phyloP scores from a whole-genome alignment of 2,797 vertebrate species.

The Chaunax sp. region DNA sequence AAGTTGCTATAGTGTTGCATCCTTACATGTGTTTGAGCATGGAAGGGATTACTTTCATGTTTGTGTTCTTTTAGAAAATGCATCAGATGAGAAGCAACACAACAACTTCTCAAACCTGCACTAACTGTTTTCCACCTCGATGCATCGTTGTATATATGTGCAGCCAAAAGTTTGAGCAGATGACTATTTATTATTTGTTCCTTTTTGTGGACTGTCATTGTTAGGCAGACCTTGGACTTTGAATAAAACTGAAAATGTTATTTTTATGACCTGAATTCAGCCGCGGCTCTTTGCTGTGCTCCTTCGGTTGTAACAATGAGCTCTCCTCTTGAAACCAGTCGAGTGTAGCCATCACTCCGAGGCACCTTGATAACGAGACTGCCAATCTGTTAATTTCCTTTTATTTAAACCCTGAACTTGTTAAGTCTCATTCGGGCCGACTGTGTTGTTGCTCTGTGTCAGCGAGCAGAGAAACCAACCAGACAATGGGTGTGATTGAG shows the following conservation, averaged over 20 bases:
- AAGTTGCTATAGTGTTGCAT: no score
- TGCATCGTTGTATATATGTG: neutral
- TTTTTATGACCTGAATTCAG: constrained; percentile 40
- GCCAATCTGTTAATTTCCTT: constrained; percentile 62
- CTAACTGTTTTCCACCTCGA: neutral
- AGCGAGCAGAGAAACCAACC: constrained; percentile 65
- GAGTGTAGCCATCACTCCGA: constrained; percentile 40
- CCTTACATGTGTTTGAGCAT: no score
- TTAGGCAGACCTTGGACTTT: constrained; percentile 2
- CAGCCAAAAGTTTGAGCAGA: neutral
- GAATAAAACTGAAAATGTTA: constrained; percentile 7
- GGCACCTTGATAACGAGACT: constrained; percentile 48
- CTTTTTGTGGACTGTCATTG: neutral
- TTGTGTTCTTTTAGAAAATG: neutral
- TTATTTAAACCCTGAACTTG: constrained; percentile 73
- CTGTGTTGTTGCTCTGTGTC: constrained; percentile 70
- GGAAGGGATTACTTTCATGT: no score
- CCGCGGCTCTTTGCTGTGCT: neutral
- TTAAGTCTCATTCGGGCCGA: constrained; percentile 65
- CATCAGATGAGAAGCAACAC: neutral
- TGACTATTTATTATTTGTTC: neutral
- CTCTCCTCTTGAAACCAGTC: constrained; percentile 31
- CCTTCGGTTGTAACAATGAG: constrained; percentile 38
- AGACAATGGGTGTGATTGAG: constrained; percentile 88
- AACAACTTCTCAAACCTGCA: neutral